A percentile compares a stretch with the other conserved stretches of the same genome.
Conservation (phyloP, 2,888 invertebrate species). For the Acronicta leporina region DNA sequence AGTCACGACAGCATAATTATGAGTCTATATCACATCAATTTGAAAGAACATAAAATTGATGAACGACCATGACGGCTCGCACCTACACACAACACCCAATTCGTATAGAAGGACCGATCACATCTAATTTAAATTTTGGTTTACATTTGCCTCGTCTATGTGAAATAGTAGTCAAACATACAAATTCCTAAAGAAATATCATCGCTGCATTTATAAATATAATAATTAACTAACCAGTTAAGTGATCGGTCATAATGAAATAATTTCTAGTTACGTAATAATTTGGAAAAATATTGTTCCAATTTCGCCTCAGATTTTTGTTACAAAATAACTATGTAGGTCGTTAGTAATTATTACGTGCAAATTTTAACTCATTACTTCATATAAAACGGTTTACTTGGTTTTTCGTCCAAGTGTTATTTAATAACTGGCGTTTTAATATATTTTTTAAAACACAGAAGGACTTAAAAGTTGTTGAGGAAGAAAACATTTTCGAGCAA, state of each 20-base stretch:
- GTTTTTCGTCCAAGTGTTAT: background rate
- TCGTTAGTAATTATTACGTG: constrained; percentile 16
- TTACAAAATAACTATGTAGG: constrained; percentile 8
- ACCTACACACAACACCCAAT: background rate
- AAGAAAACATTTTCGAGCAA: too few relatives aligned
- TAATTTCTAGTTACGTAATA: constrained; percentile 8
- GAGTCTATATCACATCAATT: background rate
- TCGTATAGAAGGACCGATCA: background rate
- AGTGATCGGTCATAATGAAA: constrained; percentile 15
- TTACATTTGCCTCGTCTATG: background rate
- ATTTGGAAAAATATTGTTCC: constrained; percentile 2
- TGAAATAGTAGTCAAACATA: background rate
- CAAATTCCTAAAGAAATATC: background rate
- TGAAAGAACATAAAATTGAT: background rate
- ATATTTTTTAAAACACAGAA: too few relatives aligned
- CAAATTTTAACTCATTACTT: background rate
- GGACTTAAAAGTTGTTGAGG: too few relatives aligned
- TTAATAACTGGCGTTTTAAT: too few relatives aligned
- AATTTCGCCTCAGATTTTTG: background rate
- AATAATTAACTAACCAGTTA: constrained; percentile 1
- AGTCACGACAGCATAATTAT: too few relatives aligned
- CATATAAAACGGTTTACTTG: background rate
- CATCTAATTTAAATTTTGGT: background rate
- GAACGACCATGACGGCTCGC: background rate
- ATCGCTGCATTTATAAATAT: background rate